Percentiles rank a stretch among this genome's conserved stretches.
phyloP scores from a whole-genome alignment of 2,797 vertebrate species.

The Propithecus deckenii region DNA sequence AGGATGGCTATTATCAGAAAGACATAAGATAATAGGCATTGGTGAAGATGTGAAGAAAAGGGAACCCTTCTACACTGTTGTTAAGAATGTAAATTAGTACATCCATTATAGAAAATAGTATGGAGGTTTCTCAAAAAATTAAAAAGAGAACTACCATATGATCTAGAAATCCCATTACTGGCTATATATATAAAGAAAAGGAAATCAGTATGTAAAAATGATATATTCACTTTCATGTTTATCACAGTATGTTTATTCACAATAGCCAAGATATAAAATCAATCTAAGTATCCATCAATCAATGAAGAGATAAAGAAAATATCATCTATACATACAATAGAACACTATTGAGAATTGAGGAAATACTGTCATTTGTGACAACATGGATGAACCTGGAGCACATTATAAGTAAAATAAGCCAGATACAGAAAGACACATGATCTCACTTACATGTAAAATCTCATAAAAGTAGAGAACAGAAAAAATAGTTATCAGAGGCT shows the following conservation, averaged over 20 bases:
- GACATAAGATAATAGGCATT: not conserved
- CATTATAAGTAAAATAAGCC: not conserved
- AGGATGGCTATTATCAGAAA: not conserved
- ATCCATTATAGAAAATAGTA: not conserved
- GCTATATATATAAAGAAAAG: not conserved
- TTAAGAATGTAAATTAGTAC: not conserved
- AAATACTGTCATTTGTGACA: not conserved
- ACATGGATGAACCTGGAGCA: not conserved
- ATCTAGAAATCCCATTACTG: not conserved
- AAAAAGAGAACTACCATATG: not conserved
- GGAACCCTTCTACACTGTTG: not conserved
- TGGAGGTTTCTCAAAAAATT: not conserved
- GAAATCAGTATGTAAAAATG: not conserved
- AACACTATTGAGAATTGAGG: not conserved
- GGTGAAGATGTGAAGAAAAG: not conserved
- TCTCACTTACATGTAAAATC: not conserved
- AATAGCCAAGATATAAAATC: not conserved
- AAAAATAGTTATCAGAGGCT: not conserved
- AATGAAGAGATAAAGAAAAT: not conserved
- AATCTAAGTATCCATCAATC: not conserved
- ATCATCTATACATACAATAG: not conserved
- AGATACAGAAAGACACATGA: not conserved
- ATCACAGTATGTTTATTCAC: not conserved
- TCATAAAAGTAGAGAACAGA: not conserved
- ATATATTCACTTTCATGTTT: not conserved